These are phyloP conservation scores for Passer montanus DNA, from an alignment of 2,113 vertebrate genomes.

Conservation along the genomic window DNA sequence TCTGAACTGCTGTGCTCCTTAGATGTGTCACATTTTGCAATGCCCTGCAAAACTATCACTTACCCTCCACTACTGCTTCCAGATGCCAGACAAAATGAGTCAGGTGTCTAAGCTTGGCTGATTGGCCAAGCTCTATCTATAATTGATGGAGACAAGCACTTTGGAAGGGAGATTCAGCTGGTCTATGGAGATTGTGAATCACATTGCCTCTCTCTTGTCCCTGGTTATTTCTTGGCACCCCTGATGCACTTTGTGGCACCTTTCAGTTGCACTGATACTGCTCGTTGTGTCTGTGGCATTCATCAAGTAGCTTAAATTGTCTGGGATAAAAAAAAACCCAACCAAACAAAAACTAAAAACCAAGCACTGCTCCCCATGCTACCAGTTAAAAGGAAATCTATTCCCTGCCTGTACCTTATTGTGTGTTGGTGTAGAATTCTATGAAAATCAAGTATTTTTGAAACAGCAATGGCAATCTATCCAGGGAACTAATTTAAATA, in stretches of 20 bases:
- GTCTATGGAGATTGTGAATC: background rate
- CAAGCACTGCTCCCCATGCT: background rate
- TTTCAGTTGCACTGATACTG: background rate
- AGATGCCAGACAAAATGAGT: background rate
- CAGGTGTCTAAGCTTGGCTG: conserved; percentile 25
- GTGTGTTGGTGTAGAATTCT: background rate
- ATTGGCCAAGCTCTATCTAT: background rate
- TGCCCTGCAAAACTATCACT: conserved; percentile 1
- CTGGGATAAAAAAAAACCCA: background rate
- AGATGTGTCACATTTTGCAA: background rate
- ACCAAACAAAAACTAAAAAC: background rate
- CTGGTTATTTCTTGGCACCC: background rate
- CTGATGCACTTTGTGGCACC: background rate
- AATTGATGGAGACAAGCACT: conserved; percentile 49
- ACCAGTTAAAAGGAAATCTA: background rate
- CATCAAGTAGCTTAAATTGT: background rate
- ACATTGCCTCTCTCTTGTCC: background rate
- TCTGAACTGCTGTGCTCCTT: background rate
- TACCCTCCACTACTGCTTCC: background rate
- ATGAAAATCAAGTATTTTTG: background rate
- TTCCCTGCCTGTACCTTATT: background rate
- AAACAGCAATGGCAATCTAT: background rate
- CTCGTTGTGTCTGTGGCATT: background rate
- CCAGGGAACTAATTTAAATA: background rate
- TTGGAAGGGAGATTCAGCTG: conserved; percentile 15